A percentile compares a stretch with the other conserved stretches of the same genome.
Conservation (phyloP, 2,888 invertebrate genomes). For the Spilarctia lutea region DNA sequence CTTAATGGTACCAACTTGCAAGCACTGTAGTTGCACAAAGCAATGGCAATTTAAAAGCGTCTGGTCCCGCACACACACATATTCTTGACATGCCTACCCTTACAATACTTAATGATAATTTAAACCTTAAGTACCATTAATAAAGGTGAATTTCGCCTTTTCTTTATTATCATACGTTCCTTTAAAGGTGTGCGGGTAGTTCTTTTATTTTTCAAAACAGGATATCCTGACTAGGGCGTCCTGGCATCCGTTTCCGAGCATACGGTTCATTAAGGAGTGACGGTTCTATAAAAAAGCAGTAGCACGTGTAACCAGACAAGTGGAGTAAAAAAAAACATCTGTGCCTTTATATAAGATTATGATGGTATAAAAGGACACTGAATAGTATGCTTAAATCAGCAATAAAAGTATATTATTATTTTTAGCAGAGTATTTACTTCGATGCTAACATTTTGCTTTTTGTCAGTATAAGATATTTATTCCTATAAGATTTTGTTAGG, state of each 20-base stretch:
- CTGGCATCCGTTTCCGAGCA: constrained; percentile 73
- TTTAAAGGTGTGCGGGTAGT: constrained; percentile 75
- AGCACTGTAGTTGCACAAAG: constrained; percentile 41
- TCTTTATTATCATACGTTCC: constrained; percentile 29
- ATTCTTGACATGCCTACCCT: constrained; percentile 31
- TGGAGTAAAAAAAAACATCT: constrained; percentile 60
- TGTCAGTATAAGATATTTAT: not conserved
- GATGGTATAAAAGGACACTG: constrained; percentile 32
- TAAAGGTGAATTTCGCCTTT: constrained; percentile 38
- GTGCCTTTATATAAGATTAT: constrained; percentile 22
- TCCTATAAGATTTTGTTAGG: not conserved
- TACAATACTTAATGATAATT: constrained; percentile 39
- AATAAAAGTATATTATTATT: not conserved
- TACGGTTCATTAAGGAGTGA: constrained; percentile 74
- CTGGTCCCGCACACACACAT: constrained; percentile 28
- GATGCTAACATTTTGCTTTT: not conserved
- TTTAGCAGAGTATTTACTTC: not conserved
- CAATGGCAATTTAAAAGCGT: constrained; percentile 44
- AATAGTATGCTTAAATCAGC: constrained; percentile 10
- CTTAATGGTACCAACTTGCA: constrained; percentile 32
- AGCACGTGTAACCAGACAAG: constrained; percentile 77
- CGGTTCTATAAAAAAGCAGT: constrained; percentile 69
- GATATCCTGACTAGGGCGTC: constrained; percentile 79
- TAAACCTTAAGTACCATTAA: constrained; percentile 42
- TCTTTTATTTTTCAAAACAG: constrained; percentile 84